Base-by-base conservation (phyloP, 2,888 invertebrate species). In the Leptopilina syphax region DNA sequence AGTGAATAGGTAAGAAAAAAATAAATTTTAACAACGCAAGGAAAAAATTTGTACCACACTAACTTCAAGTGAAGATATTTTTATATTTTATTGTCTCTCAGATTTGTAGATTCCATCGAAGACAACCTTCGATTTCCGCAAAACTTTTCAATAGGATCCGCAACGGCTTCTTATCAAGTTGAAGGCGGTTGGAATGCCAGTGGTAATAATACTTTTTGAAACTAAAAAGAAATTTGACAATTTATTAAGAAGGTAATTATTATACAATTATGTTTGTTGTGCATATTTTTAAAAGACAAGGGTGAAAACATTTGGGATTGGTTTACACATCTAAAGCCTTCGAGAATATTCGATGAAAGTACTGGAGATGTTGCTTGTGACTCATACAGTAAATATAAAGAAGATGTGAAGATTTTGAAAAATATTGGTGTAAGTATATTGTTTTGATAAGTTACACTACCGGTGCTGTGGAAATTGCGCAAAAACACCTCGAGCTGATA, bases 331-430 rank as follows among this genome's bases (percentile, higher is more conserved):
- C 91, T 88, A 1, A 67, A 83, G 63, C 92, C 93, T 44, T 93
- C 93, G 57, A 92, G 93, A 76, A 93, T 95, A 10, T 91, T 89
- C 82, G 94, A 95, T 85, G 90, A 93, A 4, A 92, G 93, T 7
- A 95, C 94, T 80, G 95, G 93, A 0, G 95, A 96, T 83, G 93
- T 95, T 0, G 95, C 96, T 0, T 94, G 95, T 57, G 95, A 96
- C 88, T 95, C 95, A 27, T 96, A 95, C 87, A 94, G 95, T 87
- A 93, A 94, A 80, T 95, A 94, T 89, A 93, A 93, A 86, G 94
- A 94, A 86, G 91, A 89, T 80, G 68, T 87, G 41, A 60, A 54
- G 41, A 63, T 84, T 4, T 78, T 79, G 9, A 83, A 84, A 47
- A 63, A 81, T 47, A 79, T 85, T 1, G 84, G 86, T 7, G 85